These are phyloP conservation scores for Cephus pulcher DNA, from an alignment of 2,888 invertebrate genomes.

Conservation along the genomic window DNA sequence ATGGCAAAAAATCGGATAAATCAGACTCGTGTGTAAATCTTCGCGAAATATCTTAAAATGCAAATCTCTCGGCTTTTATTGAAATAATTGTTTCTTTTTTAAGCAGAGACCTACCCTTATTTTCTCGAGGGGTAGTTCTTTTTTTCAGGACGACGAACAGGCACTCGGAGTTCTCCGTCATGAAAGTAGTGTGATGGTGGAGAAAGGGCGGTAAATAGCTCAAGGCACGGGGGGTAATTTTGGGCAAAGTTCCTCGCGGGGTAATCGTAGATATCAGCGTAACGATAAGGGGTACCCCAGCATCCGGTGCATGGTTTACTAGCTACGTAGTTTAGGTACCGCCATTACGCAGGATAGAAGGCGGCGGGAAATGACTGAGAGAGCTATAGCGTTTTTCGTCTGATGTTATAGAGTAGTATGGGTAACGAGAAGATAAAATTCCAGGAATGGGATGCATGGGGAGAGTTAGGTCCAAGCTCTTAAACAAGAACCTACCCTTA, in stretches of 20 bases:
- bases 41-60: no score
- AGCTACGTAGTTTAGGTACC: conserved; percentile 2
- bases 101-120: neutral
- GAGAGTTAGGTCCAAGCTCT: neutral
- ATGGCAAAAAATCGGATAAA: neutral
- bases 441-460: neutral
- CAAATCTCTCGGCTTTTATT: neutral
- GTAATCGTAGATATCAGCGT: neutral
- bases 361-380: neutral
- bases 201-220: neutral
- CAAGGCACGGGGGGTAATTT: neutral
- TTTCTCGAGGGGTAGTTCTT: neutral
- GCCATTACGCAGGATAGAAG: neutral
- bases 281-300: neutral
- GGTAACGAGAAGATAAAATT: neutral
- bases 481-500: neutral
- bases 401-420: neutral
- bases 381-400: neutral
- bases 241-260: neutral
- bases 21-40: neutral
- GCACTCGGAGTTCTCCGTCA: neutral
- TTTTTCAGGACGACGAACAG: neutral
- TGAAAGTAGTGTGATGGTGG: neutral
- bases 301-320: conserved; percentile 7
- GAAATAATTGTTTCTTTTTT: neutral